phyloP scores from a whole-genome alignment of 2,113 vertebrate species.

The Mormoops blainvillei region DNA sequence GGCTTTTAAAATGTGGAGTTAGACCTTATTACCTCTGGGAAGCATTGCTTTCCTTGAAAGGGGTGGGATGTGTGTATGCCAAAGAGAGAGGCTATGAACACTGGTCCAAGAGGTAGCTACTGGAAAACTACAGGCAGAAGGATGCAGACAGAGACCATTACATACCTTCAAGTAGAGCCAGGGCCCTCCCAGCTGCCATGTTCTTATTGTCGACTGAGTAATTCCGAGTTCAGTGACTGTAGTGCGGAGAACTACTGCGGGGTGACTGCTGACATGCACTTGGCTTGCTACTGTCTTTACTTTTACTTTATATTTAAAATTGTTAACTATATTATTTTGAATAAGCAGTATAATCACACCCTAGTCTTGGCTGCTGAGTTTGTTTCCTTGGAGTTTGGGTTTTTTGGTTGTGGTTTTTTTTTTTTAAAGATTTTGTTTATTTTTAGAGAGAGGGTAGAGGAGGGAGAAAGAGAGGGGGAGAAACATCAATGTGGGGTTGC shows the following conservation, averaged over 20 bases:
- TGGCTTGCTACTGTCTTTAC: neutral
- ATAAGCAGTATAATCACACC: neutral
- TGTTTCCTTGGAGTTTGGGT: neutral
- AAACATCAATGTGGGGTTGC: neutral
- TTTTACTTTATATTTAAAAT: neutral
- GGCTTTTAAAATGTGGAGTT: slow-evolving; percentile 18
- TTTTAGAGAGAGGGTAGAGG: too few species aligned
- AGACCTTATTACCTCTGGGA: slow-evolving; percentile 13
- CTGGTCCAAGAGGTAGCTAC: neutral
- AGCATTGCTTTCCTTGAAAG: neutral
- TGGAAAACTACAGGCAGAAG: neutral
- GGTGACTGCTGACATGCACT: neutral
- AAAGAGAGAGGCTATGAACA: neutral
- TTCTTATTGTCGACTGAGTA: neutral
- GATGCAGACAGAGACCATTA: neutral
- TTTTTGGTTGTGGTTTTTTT: too few species aligned
- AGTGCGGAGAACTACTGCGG: neutral
- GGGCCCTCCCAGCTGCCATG: neutral
- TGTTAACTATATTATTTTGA: neutral
- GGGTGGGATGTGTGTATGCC: neutral
- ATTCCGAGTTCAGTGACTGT: neutral
- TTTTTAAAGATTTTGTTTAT: too few species aligned
- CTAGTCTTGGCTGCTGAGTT: neutral
- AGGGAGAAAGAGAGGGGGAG: too few species aligned
- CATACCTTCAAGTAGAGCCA: neutral